Evolutionary conservation across 2,888 invertebrate species (phyloP), one percentile per base, ranked within the genome.

Genomic region (Napeogenes sylphis): DNA sequence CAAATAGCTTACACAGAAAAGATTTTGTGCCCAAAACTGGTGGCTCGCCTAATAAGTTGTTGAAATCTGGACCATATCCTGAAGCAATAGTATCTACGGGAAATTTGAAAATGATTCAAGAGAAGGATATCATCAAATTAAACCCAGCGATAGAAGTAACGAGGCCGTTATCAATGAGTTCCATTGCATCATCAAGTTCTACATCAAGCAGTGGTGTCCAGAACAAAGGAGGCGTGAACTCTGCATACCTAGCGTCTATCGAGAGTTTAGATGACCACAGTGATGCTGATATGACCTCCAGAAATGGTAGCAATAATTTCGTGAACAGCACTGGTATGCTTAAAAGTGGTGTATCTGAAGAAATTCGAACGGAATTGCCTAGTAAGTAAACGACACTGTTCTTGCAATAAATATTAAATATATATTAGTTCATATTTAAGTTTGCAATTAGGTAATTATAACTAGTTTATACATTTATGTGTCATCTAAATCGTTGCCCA

Each of bases 251-350:
- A 79, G 97, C 97, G 60, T 97, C 96, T 45, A 95, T 96, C 59
- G 97, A 97, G 82, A 96, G 96, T 72, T 89, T 97, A 73, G 96
- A 95, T 65, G 95, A 96, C 75, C 94, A 95, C 71, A 95, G 95
- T 77, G 95, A 94, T 75, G 93, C 91, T 35, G 94, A 94, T 73
- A 90, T 93, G 71, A 85, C 80, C 2, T 90, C 90, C 12, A 87
- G 82, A 6, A 89, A 85, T 68, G 88, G 89, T 2, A 90, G 90
- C 68, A 90, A 86, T 65, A 81, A 84, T 67, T 90, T 89, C 62
- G 82, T 89, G 38, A 88, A 90, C 64, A 85, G 73, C 53, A 81
- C 87, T 47, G 88, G 89, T 0, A 79, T 85, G 61, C 72, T 85
- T 70, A 84, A 81, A 46, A 77, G 80, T 4, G 80, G 79, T 65